Percentiles rank a stretch among this genome's conserved stretches.
Evolutionary conservation across 2,113 vertebrate species (phyloP).

Genomic region (Lamprologus lemairii): DNA sequence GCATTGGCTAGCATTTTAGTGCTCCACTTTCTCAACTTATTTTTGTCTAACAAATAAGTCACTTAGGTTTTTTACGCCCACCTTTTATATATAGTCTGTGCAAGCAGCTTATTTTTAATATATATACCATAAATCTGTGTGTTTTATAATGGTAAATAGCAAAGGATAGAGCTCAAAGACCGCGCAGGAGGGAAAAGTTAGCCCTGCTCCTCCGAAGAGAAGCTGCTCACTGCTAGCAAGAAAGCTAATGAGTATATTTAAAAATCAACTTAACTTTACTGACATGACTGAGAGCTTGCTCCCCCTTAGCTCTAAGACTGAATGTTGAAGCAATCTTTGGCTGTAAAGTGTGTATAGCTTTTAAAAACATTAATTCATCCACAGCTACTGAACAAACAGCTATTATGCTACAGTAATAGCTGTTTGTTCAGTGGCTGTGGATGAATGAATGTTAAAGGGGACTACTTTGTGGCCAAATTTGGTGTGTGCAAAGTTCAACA

Average conservation of each 20-base stretch:
- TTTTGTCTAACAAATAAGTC: background rate
- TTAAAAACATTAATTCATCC: background rate
- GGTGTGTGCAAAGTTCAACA: background rate
- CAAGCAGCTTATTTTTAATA: background rate
- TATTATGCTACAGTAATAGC: background rate
- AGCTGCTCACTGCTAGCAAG: background rate
- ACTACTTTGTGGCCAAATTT: background rate
- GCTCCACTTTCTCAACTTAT: background rate
- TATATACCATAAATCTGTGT: background rate
- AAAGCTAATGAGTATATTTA: background rate
- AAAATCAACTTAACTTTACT: background rate
- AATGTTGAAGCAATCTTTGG: background rate
- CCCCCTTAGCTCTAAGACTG: background rate
- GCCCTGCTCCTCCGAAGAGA: background rate
- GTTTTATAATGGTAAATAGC: background rate
- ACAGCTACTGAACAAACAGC: background rate
- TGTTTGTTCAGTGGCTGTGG: background rate
- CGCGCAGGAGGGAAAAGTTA: background rate
- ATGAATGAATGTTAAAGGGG: background rate
- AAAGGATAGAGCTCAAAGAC: background rate
- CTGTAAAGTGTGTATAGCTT: background rate
- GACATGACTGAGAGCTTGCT: background rate
- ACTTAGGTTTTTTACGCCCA: fast-evolving
- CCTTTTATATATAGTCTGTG: background rate
- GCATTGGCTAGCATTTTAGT: background rate